Percentiles rank a stretch among this genome's conserved stretches.
phyloP scores from a whole-genome alignment of 2,113 vertebrate genomes.

The Oplegnathus fasciatus region DNA sequence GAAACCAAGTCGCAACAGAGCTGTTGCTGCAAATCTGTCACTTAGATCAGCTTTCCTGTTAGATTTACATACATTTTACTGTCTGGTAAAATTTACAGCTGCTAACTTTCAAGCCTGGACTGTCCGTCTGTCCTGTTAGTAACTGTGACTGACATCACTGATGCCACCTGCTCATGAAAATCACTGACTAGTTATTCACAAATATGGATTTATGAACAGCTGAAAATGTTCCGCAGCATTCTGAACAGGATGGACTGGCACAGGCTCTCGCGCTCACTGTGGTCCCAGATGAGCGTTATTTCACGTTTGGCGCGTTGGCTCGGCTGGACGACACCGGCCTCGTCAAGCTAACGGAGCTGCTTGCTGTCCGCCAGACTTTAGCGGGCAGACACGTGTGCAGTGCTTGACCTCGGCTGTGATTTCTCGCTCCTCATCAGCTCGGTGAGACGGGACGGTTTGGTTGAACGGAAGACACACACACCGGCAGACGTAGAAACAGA shows the following conservation, averaged over 20 bases:
- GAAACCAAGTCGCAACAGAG: too few relatives aligned
- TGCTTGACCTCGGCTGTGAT: constrained; percentile 5
- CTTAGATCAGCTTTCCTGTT: neutral
- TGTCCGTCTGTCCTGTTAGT: too few relatives aligned
- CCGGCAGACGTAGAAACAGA: neutral
- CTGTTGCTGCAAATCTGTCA: neutral
- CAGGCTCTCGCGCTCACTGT: neutral
- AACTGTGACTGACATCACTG: too few relatives aligned
- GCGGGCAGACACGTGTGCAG: constrained; percentile 15
- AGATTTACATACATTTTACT: neutral
- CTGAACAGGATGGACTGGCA: constrained; percentile 4
- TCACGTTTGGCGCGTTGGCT: neutral
- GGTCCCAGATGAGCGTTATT: neutral
- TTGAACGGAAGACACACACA: constrained; percentile 10
- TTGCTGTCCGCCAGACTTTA: neutral
- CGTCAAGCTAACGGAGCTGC: neutral
- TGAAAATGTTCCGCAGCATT: neutral
- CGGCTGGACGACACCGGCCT: neutral
- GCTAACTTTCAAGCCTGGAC: too few relatives aligned
- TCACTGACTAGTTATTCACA: neutral
- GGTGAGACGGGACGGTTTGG: neutral
- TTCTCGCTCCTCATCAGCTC: constrained; percentile 12
- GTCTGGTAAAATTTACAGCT: too few relatives aligned
- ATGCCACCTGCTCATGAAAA: neutral
- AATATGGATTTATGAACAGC: neutral